A percentile compares a stretch with the other conserved stretches of the same genome.
Evolutionary conservation across 1,140 invertebrate species (phyloP).

Genomic region (Tetranychus urticae): DNA sequence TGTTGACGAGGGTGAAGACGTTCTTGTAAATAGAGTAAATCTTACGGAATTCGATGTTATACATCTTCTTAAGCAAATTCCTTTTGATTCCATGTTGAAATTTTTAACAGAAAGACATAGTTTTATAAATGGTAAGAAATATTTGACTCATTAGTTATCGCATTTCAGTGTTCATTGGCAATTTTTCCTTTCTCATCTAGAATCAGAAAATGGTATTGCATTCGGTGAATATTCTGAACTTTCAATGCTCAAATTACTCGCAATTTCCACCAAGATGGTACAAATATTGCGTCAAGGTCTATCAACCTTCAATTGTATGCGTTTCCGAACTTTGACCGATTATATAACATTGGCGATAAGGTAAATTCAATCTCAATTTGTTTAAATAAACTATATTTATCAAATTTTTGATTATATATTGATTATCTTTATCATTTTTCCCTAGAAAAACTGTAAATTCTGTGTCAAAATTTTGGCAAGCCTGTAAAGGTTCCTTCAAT

Average conservation of each 20-base stretch:
- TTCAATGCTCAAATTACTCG: conserved; percentile 8
- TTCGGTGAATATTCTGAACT: conserved; percentile 2
- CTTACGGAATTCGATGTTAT: conserved; percentile 11
- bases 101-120: background rate
- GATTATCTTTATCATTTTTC: background rate
- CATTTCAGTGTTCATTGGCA: too few species aligned
- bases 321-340: conserved; percentile 7
- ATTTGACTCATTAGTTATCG: background rate
- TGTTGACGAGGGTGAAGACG: conserved; percentile 5
- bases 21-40: background rate
- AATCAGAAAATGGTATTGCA: background rate
- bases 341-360: conserved; percentile 5
- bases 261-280: conserved; percentile 7
- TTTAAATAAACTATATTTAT: background rate
- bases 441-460: conserved; percentile 1
- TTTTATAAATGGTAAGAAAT: background rate
- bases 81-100: conserved; percentile 6
- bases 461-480: conserved; percentile 6
- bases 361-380: background rate
- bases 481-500: conserved; percentile 2
- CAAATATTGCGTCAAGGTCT: conserved; percentile 7
- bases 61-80: conserved; percentile 5
- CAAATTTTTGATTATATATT: background rate
- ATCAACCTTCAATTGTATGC: conserved; percentile 10
- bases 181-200: background rate